Conservation (phyloP, 2,113 vertebrate genomes). For the Strix aluco region DNA sequence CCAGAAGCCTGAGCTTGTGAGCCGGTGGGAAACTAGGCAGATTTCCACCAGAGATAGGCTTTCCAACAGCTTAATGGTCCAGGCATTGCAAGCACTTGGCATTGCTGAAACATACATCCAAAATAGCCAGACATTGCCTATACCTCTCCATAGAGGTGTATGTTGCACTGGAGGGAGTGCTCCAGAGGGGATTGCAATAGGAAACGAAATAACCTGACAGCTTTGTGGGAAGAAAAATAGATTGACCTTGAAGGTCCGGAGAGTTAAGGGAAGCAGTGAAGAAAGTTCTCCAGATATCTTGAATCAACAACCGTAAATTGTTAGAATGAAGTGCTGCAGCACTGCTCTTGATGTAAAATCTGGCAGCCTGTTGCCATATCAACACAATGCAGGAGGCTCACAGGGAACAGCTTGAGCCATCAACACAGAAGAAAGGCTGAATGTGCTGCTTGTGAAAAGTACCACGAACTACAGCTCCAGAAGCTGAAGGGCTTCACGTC, state of each 20-base stretch:
- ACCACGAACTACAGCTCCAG: neutral
- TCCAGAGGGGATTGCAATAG: neutral
- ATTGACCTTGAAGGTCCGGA: neutral
- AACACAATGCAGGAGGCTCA: neutral
- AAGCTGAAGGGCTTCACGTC: neutral
- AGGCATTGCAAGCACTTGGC: neutral
- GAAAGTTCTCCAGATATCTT: neutral
- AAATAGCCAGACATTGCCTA: neutral
- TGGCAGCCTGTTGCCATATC: conserved; percentile 19
- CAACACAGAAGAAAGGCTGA: neutral
- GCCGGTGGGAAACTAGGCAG: neutral
- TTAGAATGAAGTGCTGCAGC: neutral
- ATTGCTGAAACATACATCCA: neutral
- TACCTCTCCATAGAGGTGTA: neutral
- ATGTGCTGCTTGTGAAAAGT: neutral
- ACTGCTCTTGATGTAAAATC: neutral
- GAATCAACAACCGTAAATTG: neutral
- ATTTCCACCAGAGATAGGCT: neutral
- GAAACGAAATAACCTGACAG: neutral
- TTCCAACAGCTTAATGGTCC: neutral
- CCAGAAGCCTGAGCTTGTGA: neutral
- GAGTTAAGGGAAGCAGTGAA: neutral
- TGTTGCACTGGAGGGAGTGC: neutral
- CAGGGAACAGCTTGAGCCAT: neutral
- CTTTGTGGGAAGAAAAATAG: neutral